Evolutionary conservation across 2,888 invertebrate genomes (phyloP).

Genomic region (Tethea ocularis): DNA sequence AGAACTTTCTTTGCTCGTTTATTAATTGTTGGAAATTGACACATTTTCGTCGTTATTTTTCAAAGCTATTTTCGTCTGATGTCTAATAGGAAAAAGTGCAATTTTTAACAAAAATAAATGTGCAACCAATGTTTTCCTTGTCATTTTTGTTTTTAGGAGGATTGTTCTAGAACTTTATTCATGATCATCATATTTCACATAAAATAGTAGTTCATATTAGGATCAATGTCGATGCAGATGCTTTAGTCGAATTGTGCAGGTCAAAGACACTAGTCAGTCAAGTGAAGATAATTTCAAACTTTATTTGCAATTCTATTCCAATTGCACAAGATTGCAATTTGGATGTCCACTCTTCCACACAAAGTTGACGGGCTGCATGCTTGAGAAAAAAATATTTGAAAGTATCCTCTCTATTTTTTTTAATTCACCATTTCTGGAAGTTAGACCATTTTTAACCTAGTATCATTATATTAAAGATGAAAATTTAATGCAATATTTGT

Average conservation of each 20-base stretch:
- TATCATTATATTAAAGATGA: background rate
- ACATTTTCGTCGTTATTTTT: constrained; percentile 27
- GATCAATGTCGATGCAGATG: background rate
- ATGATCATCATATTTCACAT: constrained; percentile 15
- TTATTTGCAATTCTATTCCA: too few relatives aligned
- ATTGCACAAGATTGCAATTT: too few relatives aligned
- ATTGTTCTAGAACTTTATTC: constrained; percentile 28
- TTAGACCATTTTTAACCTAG: background rate
- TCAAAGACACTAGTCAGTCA: background rate
- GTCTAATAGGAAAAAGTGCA: constrained; percentile 35
- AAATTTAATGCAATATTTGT: background rate
- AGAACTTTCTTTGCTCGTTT: constrained; percentile 30
- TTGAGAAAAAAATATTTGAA: too few relatives aligned
- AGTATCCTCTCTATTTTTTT: too few relatives aligned
- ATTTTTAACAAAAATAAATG: constrained; percentile 43
- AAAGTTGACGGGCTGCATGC: too few relatives aligned
- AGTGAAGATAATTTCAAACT: too few relatives aligned
- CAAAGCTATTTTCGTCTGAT: constrained; percentile 19
- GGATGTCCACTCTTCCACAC: too few relatives aligned
- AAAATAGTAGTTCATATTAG: background rate
- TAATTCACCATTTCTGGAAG: background rate
- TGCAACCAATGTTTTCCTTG: constrained; percentile 25
- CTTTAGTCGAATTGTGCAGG: background rate
- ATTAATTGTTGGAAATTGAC: constrained; percentile 44
- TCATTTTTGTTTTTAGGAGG: constrained; percentile 19